A percentile compares a stretch with the other conserved stretches of the same genome.
phyloP scores from a whole-genome alignment of 1,140 invertebrate genomes.

The Cydia fagiglandana region DNA sequence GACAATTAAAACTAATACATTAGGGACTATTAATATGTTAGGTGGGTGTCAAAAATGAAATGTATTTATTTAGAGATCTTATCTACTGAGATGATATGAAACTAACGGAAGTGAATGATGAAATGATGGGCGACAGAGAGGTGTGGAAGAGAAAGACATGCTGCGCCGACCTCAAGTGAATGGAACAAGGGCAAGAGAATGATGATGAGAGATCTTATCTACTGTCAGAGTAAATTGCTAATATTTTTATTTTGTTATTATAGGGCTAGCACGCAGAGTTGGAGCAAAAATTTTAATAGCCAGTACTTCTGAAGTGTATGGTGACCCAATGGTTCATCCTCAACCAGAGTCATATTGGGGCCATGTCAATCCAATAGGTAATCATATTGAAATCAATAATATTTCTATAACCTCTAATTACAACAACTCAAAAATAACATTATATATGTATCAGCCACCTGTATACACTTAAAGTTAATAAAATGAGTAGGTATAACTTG shows the following conservation, averaged over 20 bases:
- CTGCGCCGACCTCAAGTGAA: too few relatives aligned
- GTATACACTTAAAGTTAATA: too few relatives aligned
- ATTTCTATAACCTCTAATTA: too few relatives aligned
- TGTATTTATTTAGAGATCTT: not conserved
- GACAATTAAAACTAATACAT: slow-evolving; percentile 99
- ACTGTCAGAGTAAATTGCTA: not conserved
- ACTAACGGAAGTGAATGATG: too few relatives aligned
- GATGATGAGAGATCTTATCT: too few relatives aligned
- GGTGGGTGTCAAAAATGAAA: slow-evolving; percentile 82
- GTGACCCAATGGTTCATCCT: slow-evolving; percentile 97
- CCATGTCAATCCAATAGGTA: slow-evolving; percentile 99
- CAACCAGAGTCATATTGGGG: slow-evolving; percentile 99
- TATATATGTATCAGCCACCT: too few relatives aligned
- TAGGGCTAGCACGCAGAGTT: slow-evolving; percentile 94
- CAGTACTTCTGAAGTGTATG: slow-evolving; percentile 99
- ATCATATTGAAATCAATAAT: slow-evolving; percentile 38
- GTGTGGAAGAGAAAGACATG: too few relatives aligned
- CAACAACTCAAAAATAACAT: too few relatives aligned
- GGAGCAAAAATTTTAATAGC: slow-evolving; percentile 97
- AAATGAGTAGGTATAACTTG: too few relatives aligned
- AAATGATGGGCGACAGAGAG: too few relatives aligned
- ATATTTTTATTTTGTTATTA: slow-evolving; percentile 37
- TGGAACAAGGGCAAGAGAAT: too few relatives aligned
- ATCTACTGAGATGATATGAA: too few relatives aligned
- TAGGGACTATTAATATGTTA: slow-evolving; percentile 99